phyloP scores from a whole-genome alignment of 2,797 vertebrate genomes.

The Pelobates cultripes region DNA sequence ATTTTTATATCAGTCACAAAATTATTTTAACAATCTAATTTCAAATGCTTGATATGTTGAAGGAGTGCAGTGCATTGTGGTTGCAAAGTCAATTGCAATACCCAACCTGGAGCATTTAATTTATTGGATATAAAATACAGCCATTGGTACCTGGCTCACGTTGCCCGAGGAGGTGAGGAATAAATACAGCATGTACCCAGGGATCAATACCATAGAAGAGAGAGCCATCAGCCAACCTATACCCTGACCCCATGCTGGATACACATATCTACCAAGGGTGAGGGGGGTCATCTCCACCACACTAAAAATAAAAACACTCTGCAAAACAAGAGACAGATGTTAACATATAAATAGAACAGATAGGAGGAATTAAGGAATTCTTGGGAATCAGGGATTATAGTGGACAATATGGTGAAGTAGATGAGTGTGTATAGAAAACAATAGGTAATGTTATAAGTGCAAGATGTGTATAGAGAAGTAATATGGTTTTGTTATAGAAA shows the following conservation, averaged over 20 bases:
- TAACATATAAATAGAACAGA: neutral
- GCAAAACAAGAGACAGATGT: constrained; percentile 4
- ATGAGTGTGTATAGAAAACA: too few species aligned
- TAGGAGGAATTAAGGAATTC: neutral
- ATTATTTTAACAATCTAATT: too few species aligned
- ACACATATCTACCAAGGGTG: constrained; percentile 84
- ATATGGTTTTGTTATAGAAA: too few species aligned
- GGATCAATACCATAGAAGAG: constrained; percentile 88
- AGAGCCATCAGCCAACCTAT: constrained; percentile 88
- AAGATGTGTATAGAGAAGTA: too few species aligned
- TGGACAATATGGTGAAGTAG: too few species aligned
- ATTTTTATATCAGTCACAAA: too few species aligned
- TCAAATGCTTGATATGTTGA: too few species aligned
- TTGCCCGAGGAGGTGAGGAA: constrained; percentile 78
- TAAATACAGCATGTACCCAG: constrained; percentile 82
- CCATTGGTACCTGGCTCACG: constrained; percentile 73
- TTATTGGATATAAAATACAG: neutral
- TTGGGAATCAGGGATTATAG: too few species aligned
- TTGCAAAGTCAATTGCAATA: too few species aligned
- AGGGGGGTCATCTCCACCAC: constrained; percentile 90
- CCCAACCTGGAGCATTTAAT: too few species aligned
- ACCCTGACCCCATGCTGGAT: constrained; percentile 85
- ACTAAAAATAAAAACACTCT: constrained; percentile 91
- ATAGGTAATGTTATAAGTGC: too few species aligned
- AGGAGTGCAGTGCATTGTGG: too few species aligned